phyloP scores from a whole-genome alignment of 2,888 invertebrate genomes.

The Drosophila demipolita region DNA sequence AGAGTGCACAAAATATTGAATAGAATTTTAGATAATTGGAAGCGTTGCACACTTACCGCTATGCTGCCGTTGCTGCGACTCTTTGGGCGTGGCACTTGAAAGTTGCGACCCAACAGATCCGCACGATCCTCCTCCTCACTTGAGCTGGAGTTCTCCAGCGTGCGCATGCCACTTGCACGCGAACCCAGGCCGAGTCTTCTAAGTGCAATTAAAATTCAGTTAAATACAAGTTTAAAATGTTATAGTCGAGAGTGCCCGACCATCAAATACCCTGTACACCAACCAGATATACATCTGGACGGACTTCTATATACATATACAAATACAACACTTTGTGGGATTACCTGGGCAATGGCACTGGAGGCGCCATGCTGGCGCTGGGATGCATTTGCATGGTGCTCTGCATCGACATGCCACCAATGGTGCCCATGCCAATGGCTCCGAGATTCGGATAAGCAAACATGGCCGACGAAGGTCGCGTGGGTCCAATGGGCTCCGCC shows the following conservation, averaged over 20 bases:
- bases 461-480: conserved; percentile 93
- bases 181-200: conserved; percentile 84
- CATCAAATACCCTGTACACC: not conserved
- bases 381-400: conserved; percentile 84
- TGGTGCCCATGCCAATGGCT: conserved; percentile 82
- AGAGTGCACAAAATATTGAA: conserved; percentile 69
- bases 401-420: conserved; percentile 85
- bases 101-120: conserved; percentile 90
- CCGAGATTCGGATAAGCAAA: conserved; percentile 91
- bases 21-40: not conserved
- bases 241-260: not conserved
- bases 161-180: conserved; percentile 85
- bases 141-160: conserved; percentile 87
- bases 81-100: conserved; percentile 93
- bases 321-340: no score
- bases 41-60: conserved; percentile 72
- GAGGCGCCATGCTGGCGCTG: conserved; percentile 86
- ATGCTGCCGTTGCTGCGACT: conserved; percentile 89
- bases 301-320: not conserved
- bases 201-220: conserved; percentile 24
- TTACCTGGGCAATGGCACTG: conserved; percentile 91
- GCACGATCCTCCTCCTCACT: conserved; percentile 90
- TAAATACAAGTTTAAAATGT: not conserved
- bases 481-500: conserved; percentile 90
- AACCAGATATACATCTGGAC: not conserved